Percentiles rank a stretch among this genome's conserved stretches.
phyloP scores from a whole-genome alignment of 2,888 invertebrate genomes.

The Hemistola chrysoprasaria region DNA sequence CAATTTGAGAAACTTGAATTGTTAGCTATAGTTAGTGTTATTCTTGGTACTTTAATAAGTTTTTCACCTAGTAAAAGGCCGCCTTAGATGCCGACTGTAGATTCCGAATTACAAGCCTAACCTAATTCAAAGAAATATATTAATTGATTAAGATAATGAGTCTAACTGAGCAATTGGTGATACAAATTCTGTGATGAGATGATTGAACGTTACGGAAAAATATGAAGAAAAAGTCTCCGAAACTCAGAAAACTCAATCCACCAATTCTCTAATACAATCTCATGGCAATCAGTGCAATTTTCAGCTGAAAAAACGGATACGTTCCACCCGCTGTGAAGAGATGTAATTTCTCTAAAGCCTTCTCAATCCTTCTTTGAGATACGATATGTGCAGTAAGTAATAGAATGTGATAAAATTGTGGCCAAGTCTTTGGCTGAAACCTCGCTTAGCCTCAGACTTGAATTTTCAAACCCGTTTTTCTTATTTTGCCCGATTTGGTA shows the following conservation, averaged over 20 bases:
- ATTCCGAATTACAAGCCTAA: no score
- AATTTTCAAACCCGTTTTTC: constrained; percentile 1
- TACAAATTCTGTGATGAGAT: constrained; percentile 7
- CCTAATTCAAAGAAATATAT: no score
- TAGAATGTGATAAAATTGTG: constrained; percentile 22
- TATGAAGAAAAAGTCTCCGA: neutral
- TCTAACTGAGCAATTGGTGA: no score
- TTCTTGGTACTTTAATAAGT: no score
- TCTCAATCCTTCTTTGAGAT: constrained; percentile 21
- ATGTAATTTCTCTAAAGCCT: constrained; percentile 28
- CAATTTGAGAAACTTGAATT: no score
- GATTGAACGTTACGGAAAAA: neutral
- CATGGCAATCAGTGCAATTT: constrained; percentile 19
- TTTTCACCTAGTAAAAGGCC: neutral
- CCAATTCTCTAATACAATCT: constrained; percentile 14
- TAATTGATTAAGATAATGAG: no score
- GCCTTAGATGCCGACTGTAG: constrained; percentile 7
- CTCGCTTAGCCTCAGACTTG: constrained; percentile 7
- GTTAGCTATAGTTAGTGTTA: no score
- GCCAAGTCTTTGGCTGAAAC: constrained; percentile 6
- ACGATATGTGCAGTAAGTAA: constrained; percentile 28
- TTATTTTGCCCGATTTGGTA: no score
- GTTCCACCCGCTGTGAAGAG: constrained; percentile 8
- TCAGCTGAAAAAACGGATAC: constrained; percentile 13
- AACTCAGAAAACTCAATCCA: constrained; percentile 1